Conservation (phyloP, 2,888 invertebrate genomes). For the Deilephila elpenor region DNA sequence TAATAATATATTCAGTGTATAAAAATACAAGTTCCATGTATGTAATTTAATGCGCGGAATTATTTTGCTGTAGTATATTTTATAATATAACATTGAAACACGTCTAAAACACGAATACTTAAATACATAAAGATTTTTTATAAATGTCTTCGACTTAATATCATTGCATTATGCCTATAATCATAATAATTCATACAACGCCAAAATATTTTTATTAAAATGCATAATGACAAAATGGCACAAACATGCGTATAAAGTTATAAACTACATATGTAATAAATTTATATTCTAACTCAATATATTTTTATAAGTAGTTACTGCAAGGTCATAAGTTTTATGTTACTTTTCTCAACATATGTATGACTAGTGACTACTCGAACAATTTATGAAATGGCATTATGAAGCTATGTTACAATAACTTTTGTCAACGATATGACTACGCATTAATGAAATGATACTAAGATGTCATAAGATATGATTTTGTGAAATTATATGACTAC, state of each 20-base stretch:
- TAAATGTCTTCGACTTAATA: constrained; percentile 19
- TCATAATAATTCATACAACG: not conserved
- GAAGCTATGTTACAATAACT: not conserved
- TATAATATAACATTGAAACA: constrained; percentile 17
- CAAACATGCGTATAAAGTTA: not conserved
- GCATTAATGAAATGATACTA: no score
- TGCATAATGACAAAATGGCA: constrained; percentile 2
- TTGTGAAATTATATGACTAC: no score
- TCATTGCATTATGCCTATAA: constrained; percentile 2
- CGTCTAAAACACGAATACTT: constrained; percentile 6
- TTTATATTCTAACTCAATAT: not conserved
- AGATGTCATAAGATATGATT: no score
- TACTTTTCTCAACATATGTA: not conserved
- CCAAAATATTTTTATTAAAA: not conserved
- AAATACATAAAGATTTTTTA: not conserved
- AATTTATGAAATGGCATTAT: not conserved
- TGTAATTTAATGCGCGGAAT: not conserved
- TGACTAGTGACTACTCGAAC: not conserved
- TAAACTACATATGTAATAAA: not conserved
- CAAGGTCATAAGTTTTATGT: not conserved
- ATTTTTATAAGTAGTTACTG: not conserved
- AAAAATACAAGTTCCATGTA: not conserved
- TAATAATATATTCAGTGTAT: not conserved
- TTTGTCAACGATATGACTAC: no score
- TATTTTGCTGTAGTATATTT: not conserved